Base-by-base conservation (phyloP, 2,888 invertebrate genomes). In the Strigamia maritima region DNA sequence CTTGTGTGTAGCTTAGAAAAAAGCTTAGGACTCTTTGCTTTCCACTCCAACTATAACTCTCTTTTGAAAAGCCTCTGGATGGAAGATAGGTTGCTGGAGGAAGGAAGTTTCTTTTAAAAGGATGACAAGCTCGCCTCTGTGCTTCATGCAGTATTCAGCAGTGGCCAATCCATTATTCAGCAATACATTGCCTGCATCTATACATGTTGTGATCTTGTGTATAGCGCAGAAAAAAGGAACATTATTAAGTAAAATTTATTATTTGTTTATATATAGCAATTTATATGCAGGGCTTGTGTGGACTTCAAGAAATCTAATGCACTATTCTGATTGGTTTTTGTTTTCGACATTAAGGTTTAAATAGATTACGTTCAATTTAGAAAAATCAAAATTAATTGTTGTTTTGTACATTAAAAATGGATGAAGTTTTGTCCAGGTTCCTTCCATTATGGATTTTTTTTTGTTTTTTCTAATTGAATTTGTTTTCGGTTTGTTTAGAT, bases 1-100 rank as follows among this genome's bases (percentile, higher is more conserved):
- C 54, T 54, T 54, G 54, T 54, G n/a, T 54, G 54, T 54, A 54
- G 54, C 54, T 54, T 54, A 54, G 54, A 54, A 54, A 54, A 54
- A 54, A 54, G 54, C 54, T 54, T 54, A 54, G 54, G 54, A 54
- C 54, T 54, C 54, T 54, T 54, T 54, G 54, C 54, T 54, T 54
- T 54, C 54, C 54, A 54, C 54, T 54, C 54, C 54, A 54, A 54
- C 54, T 54, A 54, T 54, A 54, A 54, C 54, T 54, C 54, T 54
- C 54, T 54, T 54, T 54, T 54, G 54, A 54, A 54, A 54, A 54
- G 54, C 54, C 54, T 54, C 19, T 54, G 54, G 54, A 54, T 54
- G 54, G 16, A 54, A 54, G 54, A 54, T 54, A 54, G 54, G 54
- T 54, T 54, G 54, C 54, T 54, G 22, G 54, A 54, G 54, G 54